Evolutionary conservation across 2,888 invertebrate species (phyloP), one percentile per base, ranked within the genome.

Genomic region (Petrophora chlorosata): DNA sequence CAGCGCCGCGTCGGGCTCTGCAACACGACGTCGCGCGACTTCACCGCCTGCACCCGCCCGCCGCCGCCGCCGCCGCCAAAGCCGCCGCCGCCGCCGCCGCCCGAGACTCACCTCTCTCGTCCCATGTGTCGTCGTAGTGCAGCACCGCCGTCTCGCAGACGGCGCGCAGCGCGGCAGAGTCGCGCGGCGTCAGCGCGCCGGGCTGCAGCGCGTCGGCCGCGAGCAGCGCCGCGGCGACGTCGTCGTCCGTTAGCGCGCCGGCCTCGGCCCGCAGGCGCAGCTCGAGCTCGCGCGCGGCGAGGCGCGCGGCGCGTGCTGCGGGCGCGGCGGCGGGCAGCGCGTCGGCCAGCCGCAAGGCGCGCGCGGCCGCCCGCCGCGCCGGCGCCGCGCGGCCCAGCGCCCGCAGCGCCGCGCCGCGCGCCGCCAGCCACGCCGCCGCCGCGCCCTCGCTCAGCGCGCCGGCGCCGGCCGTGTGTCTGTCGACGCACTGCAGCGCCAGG

Each of bases 401-500:
- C 7, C 36, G 36, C 44, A 13, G 22, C 26, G 25, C 36, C 9
- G 13, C 12, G 5, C 3, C 32, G 9, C 26, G 23, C 38, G 9
- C 45, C 8, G 2, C 15, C 14, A 26, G n/a, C 30, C 32, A 33
- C 13, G 3, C 19, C 14, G 16, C 5, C 45, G 19, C n/a, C 33
- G 19, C 32, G 8, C 15, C 12, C 36, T 23, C 35, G 17, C 13
- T 3, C 32, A 43, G 16, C 15, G 9, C 26, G 38, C 38, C 23
- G 30, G 0, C 8, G 5, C 23, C 19, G 9, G 34, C 25, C 2
- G 42, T 49, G 25, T 70, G 67, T 17, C 69, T 57, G 2, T 63
- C 53, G 0, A 74, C 56, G 34, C 79, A 77, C 8, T 66, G 59
- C 33, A 75, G 17, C 0, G 64, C 77, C 0, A 61, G 54, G 0